Percentiles rank a stretch among this genome's conserved stretches.
Conservation (phyloP, 2,797 vertebrate species). For the Clarias pachynema region DNA sequence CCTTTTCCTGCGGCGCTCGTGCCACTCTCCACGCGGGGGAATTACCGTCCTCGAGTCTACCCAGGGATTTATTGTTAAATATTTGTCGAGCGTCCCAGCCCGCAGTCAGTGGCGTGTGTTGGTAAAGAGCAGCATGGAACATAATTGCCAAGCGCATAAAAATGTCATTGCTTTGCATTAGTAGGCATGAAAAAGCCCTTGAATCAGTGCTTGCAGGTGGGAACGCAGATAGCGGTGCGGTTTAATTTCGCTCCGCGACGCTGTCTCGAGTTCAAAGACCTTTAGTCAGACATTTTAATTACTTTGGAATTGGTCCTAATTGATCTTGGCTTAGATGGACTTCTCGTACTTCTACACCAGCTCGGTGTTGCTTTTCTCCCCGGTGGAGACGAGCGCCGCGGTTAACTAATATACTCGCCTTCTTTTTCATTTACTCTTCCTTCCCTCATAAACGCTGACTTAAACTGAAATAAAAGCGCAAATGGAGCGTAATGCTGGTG, state of each 20-base stretch:
- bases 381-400: constrained; percentile 8
- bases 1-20: neutral
- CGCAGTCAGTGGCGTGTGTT: neutral
- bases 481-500: neutral
- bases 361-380: constrained; percentile 39
- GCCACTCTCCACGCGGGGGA: neutral
- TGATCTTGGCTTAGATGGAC: constrained; percentile 78
- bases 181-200: constrained; percentile 30
- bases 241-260: constrained; percentile 66
- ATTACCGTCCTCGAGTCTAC: constrained; percentile 7
- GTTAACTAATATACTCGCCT: constrained; percentile 16
- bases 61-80: constrained; percentile 28
- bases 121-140: constrained; percentile 5
- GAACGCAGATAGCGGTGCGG: constrained; percentile 60
- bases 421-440: constrained; percentile 4
- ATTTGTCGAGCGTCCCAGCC: constrained; percentile 15
- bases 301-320: constrained; percentile 76
- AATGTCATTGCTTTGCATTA: constrained; percentile 30
- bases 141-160: constrained; percentile 29
- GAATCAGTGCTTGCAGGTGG: constrained; percentile 56
- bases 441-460: constrained; percentile 2
- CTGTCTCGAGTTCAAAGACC: constrained; percentile 72
- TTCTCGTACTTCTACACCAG: constrained; percentile 74
- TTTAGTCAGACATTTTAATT: constrained; percentile 80
- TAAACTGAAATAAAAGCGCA: constrained; percentile 13